A percentile compares a stretch with the other conserved stretches of the same genome.
phyloP scores from a whole-genome alignment of 2,888 invertebrate genomes.

The Pseudanteris insignis region DNA sequence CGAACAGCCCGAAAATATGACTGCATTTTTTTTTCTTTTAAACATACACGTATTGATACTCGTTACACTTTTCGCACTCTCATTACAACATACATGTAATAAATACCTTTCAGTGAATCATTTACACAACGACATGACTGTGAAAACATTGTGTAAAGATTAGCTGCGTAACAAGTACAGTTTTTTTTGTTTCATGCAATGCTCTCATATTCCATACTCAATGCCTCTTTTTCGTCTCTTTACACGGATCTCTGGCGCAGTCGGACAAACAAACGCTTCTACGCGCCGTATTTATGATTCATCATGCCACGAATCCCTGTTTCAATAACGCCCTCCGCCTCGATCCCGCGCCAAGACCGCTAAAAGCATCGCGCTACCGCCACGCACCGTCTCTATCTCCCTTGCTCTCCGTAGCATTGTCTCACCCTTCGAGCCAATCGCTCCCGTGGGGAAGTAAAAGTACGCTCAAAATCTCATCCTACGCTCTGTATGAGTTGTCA shows the following conservation, averaged over 20 bases:
- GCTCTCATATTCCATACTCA: no score
- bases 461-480: conserved; percentile 32
- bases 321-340: conserved; percentile 30
- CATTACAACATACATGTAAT: no score
- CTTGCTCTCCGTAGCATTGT: background rate
- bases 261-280: conserved; percentile 34
- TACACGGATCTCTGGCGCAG: conserved; percentile 38
- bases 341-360: conserved; percentile 29
- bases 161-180: no score
- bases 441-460: conserved; percentile 35
- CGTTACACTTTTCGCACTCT: no score
- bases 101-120: no score
- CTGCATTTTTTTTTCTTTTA: no score
- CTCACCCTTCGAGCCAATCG: conserved; percentile 34
- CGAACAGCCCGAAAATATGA: no score
- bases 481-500: conserved; percentile 27
- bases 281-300: conserved; percentile 46
- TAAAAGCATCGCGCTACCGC: conserved; percentile 34
- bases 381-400: conserved; percentile 9
- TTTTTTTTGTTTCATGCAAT: no score
- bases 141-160: no score
- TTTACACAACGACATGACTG: no score
- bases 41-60: no score
- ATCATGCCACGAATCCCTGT: conserved; percentile 33
- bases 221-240: conserved; percentile 27